Base-by-base conservation (phyloP, 1,140 invertebrate genomes). In the Polypedilum pembai region DNA sequence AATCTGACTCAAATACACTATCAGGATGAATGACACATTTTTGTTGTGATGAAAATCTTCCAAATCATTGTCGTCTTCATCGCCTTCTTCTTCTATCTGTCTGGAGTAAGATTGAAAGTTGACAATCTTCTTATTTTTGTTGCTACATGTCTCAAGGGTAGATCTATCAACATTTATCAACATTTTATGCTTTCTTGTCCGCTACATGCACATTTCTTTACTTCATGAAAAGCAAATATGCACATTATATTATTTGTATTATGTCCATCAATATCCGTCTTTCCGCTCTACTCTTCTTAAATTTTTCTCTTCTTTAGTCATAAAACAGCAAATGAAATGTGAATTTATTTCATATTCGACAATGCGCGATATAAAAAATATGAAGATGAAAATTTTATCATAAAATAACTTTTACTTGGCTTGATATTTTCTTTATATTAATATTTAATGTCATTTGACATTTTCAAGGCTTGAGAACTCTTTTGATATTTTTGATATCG, bases 221-320 rank as follows among this genome's bases (percentile, higher is more conserved):
- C n/a, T 33, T 5, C 24, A 33, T 33, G 24, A 33, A n/a, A 33
- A 33, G 24, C 24, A 33, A 33, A 5, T 5, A 33, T 33, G 24
- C 24, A 69, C 17, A 69, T 69, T 69, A 69, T 20, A 69, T 69
- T 69, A 18, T 69, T 69, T 69, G 65, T 69, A 69, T 69, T 21
- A 69, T 69, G 17, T 69, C 65, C 65, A 69, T 21, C 8, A 69
- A 69, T 69, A 69, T 69, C 65, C 65, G 18, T 69, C 65, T 18
- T 69, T 69, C 65, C 65, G 65, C 17, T 69, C 17, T 15, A 12
- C 10, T 56, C n/a, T 45, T 45, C 15, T 56, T 56, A 0, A n/a
- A 12, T 56, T 56, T n/a, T 15, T 12, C 15, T 56, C 45, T 56
- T n/a, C n/a, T 45, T 8, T 45, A 56, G 45, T 56, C 45, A n/a